Percentiles rank a stretch among this genome's conserved stretches.
Evolutionary conservation across 1,140 invertebrate species (phyloP).

Genomic region (Cydia splendana): DNA sequence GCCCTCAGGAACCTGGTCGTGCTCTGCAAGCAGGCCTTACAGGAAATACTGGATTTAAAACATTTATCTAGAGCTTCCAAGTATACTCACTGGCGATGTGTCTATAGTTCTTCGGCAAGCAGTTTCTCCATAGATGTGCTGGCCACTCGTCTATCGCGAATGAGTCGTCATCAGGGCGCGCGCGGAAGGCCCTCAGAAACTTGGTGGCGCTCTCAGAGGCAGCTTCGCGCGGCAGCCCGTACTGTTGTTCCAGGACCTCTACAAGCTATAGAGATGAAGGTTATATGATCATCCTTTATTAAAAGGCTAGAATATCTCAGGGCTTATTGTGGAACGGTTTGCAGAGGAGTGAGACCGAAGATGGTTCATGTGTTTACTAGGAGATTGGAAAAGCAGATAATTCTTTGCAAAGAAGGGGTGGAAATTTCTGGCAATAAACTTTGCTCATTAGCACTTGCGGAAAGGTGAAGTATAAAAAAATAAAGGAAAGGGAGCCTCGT

Average conservation of each 20-base stretch:
- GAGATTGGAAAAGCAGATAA: too few relatives aligned
- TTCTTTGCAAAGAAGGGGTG: too few relatives aligned
- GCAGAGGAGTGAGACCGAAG: too few relatives aligned
- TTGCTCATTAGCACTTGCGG: too few relatives aligned
- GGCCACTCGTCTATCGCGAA: constrained; percentile 88
- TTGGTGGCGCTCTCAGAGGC: constrained; percentile 82
- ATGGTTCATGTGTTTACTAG: too few relatives aligned
- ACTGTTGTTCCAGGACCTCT: constrained; percentile 84
- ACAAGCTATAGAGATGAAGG: constrained; percentile 81
- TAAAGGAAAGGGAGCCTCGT: too few relatives aligned
- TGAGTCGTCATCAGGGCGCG: constrained; percentile 87
- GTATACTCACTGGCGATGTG: constrained; percentile 83
- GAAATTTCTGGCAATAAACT: too few relatives aligned
- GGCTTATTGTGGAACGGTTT: too few relatives aligned
- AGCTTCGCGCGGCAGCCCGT: constrained; percentile 82
- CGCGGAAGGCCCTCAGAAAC: constrained; percentile 87
- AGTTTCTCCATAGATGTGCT: constrained; percentile 86
- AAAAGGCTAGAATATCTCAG: too few relatives aligned
- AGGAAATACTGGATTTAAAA: too few relatives aligned
- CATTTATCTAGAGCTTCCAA: neutral
- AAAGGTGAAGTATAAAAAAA: too few relatives aligned
- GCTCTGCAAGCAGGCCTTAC: constrained; percentile 59
- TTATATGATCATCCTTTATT: neutral
- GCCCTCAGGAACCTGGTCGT: constrained; percentile 85
- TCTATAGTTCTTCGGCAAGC: constrained; percentile 86